Base-by-base conservation (phyloP, 2,113 vertebrate genomes). In the Solea solea region DNA sequence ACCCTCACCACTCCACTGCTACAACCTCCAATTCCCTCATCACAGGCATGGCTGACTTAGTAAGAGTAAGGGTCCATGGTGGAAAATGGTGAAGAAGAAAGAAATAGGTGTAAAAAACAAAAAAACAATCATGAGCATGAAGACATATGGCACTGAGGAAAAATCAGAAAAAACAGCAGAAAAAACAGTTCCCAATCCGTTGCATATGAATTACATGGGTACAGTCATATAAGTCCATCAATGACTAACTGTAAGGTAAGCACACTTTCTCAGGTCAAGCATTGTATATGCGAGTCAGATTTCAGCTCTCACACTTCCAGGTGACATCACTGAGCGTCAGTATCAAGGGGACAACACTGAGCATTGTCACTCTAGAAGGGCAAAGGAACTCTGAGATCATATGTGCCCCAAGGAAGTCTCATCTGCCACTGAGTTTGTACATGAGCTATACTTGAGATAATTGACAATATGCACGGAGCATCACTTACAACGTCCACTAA, bases 311-410 rank as follows among this genome's bases (percentile, higher is more conserved):
- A 76, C 76, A 72, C 88, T 78, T 76, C 69, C 6, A 53, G 65
- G 54, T 87, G 78, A 90, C 89, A 81, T 91, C 88, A 88, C 60
- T 56, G 49, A 41, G 66, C 16, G n/a, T 72, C 78, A 57, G 76
- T 84, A 64, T 60, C 42, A 11, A 64, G 44, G 52, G 50, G 66
- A 89, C 74, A 82, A 88, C 68, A 79, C 62, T 77, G 64, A 72
- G 71, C 57, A 39, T 63, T 82, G 86, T 88, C 86, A 90, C 84
- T 80, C 39, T 76, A 88, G 84, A 87, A 88, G 81, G 84, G 64
- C 79, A 82, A 69, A 81, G 41, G 40, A 44, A n/a, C 58, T 64
- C 60, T 86, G 83, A 88, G 84, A 82, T 86, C 75, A 88, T 64
- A 54, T 12, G 8, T 15, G 79, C 72, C 85, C 74, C 40, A 14